These are phyloP conservation scores for Neostethus bicornis DNA, from an alignment of 2,797 vertebrate species.

Conservation along the genomic window DNA sequence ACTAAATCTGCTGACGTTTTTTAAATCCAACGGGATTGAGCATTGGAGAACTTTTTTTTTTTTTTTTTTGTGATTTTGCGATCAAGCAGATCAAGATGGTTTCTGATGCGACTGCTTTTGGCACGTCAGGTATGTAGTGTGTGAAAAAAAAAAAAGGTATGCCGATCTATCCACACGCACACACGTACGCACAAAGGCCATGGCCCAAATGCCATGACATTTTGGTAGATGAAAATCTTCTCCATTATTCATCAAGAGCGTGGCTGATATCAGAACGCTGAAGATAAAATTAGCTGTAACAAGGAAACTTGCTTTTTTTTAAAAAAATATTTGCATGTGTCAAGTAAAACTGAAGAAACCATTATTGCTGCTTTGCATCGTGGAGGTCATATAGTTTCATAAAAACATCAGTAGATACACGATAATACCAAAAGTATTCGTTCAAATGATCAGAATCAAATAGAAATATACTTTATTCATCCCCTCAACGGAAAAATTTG, in stretches of 20 bases:
- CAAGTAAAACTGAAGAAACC: conserved; percentile 12
- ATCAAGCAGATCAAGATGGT: conserved; percentile 1
- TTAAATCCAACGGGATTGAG: no score
- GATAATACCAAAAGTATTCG: no score
- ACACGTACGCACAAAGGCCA: conserved; percentile 21
- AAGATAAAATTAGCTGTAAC: conserved; percentile 43
- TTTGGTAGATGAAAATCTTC: conserved; percentile 60
- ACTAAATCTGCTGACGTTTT: conserved; percentile 15
- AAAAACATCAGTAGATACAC: conserved; percentile 17
- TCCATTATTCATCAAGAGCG: conserved; percentile 77
- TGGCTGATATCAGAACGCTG: conserved; percentile 34
- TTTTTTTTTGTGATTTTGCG: not conserved
- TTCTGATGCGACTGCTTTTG: conserved; percentile 5
- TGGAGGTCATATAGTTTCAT: conserved; percentile 11
- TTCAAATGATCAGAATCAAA: no score
- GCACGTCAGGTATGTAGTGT: conserved; percentile 13
- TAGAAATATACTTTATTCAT: no score
- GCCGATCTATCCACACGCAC: not conserved
- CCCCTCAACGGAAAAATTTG: no score
- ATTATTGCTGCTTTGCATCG: conserved; percentile 10
- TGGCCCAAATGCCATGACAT: conserved; percentile 78
- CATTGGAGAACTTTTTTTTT: no score
- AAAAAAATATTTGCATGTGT: conserved; percentile 33
- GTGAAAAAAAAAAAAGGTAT: conserved; percentile 17
- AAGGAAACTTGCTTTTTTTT: conserved; percentile 21